A percentile compares a stretch with the other conserved stretches of the same genome.
Conservation (phyloP, 2,113 vertebrate species). For the Odontophorus gujanensis region DNA sequence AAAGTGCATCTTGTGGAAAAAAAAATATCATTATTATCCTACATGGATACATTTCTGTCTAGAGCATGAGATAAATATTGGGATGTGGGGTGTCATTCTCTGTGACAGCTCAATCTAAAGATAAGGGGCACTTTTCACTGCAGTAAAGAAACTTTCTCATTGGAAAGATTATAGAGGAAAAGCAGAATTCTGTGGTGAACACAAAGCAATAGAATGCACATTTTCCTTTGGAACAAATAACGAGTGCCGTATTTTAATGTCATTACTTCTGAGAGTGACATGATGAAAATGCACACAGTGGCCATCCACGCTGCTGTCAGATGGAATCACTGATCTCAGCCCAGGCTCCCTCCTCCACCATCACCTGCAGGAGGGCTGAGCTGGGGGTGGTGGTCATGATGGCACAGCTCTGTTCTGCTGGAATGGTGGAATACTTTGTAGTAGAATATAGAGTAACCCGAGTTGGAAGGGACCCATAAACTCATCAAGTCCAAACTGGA, state of each 20-base stretch:
- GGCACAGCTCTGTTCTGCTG: neutral
- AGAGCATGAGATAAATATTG: neutral
- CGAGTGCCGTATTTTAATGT: neutral
- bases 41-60: neutral
- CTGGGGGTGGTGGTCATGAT: too few species aligned
- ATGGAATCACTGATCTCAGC: neutral
- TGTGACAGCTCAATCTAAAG: neutral
- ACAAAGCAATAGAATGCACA: neutral
- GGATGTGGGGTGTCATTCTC: neutral
- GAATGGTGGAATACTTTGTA: too few species aligned
- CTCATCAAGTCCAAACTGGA: too few species aligned
- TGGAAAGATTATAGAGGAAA: neutral
- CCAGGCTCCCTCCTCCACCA: neutral
- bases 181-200: neutral
- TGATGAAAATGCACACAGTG: neutral
- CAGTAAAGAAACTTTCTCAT: neutral
- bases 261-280: neutral
- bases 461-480: too few species aligned
- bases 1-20: neutral
- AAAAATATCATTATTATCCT: conserved; percentile 13
- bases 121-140: neutral
- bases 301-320: neutral
- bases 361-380: accelerated
- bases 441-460: too few species aligned
- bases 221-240: neutral